Evolutionary conservation across 2,888 invertebrate genomes (phyloP), one percentile per base, ranked within the genome.

Genomic region (Tiliacea aurago): DNA sequence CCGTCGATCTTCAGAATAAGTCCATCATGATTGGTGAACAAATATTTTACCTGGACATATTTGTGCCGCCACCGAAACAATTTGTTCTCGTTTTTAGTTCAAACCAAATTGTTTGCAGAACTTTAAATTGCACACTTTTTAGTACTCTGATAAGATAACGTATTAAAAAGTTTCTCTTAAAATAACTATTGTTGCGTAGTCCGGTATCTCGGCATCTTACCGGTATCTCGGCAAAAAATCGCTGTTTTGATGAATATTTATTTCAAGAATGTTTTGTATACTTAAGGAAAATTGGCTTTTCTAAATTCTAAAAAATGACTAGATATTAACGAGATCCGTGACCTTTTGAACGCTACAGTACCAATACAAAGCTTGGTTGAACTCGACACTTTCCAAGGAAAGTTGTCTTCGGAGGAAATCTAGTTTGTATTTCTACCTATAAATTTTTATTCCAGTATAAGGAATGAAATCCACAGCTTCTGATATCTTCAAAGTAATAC

Each of bases 21-120:
- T 65, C 64, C 66, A 65, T 73, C 65, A 64, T 71, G 84, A 78
- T 80, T 81, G 75, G 64, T 75, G 78, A 71, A 76, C 85, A 80
- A 84, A 88, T 85, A 83, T 84, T 77, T 86, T 68, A 80, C 81
- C 65, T 74, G 76, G 81, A 81, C 83, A 79, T 83, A 85, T 87
- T 88, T 87, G 85, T 85, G 86, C 77, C 78, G 80, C 72, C 58
- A 72, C 75, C 86, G 73, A 77, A 85, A 86, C 86, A 87, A 90
- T 90, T 90, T 88, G 90, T 88, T 85, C 81, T 77, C 73, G 87
- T 88, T 91, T 91, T 91, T 90, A 84, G 83, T 84, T 75, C 76
- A 83, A 85, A 64, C 68, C 68, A 79, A 89, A 85, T 88, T 85
- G 83, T 90, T 91, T 88, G 83, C 80, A 84, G 88, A 90, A 90